Conservation (phyloP, 2,888 invertebrate species). For the Rhagium mordax region DNA sequence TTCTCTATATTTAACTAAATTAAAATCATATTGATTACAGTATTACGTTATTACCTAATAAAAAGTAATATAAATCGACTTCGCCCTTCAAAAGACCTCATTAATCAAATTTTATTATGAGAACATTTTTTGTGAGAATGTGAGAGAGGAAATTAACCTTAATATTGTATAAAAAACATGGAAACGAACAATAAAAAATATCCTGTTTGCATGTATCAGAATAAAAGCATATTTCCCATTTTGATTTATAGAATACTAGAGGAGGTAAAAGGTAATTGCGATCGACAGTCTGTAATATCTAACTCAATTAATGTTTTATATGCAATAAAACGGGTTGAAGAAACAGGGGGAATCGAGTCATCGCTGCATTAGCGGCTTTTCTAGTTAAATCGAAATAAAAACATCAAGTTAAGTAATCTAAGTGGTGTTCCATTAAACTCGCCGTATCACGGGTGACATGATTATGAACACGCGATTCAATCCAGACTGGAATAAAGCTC, state of each 20-base stretch:
- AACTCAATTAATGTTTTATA: constrained; percentile 57
- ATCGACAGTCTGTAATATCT: constrained; percentile 55
- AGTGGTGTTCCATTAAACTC: constrained; percentile 68
- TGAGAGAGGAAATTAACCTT: constrained; percentile 23
- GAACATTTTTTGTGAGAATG: neutral
- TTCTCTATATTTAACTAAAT: too few species aligned
- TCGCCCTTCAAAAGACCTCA: neutral
- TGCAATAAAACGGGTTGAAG: constrained; percentile 48
- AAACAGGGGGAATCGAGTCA: constrained; percentile 46
- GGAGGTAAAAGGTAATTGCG: constrained; percentile 50
- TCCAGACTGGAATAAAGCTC: constrained; percentile 37
- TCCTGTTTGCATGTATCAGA: constrained; percentile 36
- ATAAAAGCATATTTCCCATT: constrained; percentile 40
- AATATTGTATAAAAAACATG: constrained; percentile 20
- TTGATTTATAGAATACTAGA: constrained; percentile 38
- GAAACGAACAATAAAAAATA: constrained; percentile 38
- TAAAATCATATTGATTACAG: neutral
- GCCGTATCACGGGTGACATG: constrained; percentile 64
- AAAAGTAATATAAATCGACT: neutral
- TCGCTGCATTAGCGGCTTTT: constrained; percentile 62
- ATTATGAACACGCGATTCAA: constrained; percentile 64
- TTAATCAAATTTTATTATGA: neutral
- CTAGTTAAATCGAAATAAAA: constrained; percentile 66
- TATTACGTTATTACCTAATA: neutral
- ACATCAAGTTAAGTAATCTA: constrained; percentile 67